Conservation (phyloP, 2,113 vertebrate genomes). For the Hemiscyllium ocellatum region DNA sequence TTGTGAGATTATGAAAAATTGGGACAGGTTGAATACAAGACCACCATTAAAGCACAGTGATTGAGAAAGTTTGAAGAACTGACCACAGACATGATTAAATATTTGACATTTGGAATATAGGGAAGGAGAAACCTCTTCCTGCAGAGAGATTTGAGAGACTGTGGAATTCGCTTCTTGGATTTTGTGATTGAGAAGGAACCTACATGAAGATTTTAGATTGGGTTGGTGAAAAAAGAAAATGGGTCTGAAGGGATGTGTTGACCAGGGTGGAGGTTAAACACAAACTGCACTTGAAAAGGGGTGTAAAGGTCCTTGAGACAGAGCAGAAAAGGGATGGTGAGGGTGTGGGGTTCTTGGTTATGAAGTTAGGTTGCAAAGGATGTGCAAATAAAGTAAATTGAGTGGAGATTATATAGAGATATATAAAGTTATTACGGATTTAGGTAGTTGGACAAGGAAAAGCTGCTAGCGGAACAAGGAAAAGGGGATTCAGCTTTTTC, state of each 20-base stretch:
- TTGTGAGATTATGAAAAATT: not conserved
- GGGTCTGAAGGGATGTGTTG: not conserved
- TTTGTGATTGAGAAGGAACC: not conserved
- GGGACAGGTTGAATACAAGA: not conserved
- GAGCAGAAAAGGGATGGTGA: not conserved
- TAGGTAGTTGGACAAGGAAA: no score
- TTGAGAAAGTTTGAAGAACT: not conserved
- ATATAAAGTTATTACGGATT: no score
- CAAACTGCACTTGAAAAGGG: not conserved
- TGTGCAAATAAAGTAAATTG: no score
- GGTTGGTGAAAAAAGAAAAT: not conserved
- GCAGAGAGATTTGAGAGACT: not conserved
- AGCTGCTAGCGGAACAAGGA: no score
- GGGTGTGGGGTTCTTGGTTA: not conserved
- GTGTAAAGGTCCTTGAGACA: not conserved
- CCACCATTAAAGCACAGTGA: not conserved
- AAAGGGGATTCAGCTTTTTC: no score
- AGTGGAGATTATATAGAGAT: no score
- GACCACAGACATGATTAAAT: not conserved
- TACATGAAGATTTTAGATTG: not conserved
- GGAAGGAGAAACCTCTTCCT: not conserved
- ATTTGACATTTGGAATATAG: not conserved
- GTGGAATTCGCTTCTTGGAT: not conserved
- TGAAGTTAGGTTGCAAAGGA: not conserved
- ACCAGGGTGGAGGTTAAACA: not conserved